A percentile compares a stretch with the other conserved stretches of the same genome.
These are phyloP conservation scores for Catamblyrhynchus diadema DNA, from an alignment of 2,797 vertebrate genomes.

Conservation along the genomic window DNA sequence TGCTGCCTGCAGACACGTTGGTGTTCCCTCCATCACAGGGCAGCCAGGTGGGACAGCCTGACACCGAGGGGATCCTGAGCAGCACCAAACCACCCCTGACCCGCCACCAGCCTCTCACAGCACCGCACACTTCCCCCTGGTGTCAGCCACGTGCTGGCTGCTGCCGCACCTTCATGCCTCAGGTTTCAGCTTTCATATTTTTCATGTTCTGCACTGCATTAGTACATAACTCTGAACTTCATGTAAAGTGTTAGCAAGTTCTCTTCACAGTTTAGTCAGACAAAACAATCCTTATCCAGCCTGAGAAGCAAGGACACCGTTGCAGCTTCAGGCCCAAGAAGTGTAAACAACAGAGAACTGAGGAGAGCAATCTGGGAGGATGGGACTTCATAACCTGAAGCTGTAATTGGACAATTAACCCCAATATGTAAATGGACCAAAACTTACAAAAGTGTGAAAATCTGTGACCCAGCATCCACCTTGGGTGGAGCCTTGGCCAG, in stretches of 20 bases:
- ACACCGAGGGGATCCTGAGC: fast-evolving
- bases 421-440: not conserved
- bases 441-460: not conserved
- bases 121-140: fast-evolving
- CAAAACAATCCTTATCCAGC: not conserved
- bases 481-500: not conserved
- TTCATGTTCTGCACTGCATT: not conserved
- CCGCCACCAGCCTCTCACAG: fast-evolving
- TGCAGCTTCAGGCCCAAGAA: not conserved
- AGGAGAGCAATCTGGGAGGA: not conserved
- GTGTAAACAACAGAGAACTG: not conserved
- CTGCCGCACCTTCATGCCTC: not conserved
- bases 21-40: not conserved
- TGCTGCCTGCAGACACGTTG: not conserved
- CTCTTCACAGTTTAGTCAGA: not conserved
- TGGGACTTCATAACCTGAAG: not conserved
- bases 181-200: not conserved
- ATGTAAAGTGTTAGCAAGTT: not conserved
- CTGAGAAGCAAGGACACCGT: not conserved
- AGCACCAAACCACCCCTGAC: fast-evolving
- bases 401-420: not conserved
- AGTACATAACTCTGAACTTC: not conserved
- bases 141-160: fast-evolving
- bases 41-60: not conserved
- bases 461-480: fast-evolving